phyloP scores from a whole-genome alignment of 2,797 vertebrate species.

The Sebastes iracundus region DNA sequence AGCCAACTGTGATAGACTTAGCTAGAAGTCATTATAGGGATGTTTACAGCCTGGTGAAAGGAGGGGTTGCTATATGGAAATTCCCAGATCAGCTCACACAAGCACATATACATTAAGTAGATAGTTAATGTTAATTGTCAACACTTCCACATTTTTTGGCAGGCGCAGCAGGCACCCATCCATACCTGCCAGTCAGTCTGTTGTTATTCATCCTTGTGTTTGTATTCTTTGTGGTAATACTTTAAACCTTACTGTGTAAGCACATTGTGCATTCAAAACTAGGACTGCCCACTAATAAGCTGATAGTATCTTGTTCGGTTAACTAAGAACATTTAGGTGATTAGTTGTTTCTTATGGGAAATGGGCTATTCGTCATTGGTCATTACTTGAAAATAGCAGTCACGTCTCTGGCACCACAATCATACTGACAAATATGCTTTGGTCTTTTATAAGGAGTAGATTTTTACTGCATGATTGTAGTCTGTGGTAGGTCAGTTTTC shows the following conservation, averaged over 20 bases:
- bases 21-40: constrained; percentile 21
- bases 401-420: background rate
- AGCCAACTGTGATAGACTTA: constrained; percentile 27
- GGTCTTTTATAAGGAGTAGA: background rate
- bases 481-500: background rate
- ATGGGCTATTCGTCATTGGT: background rate
- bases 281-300: background rate
- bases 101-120: constrained; percentile 22
- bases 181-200: constrained; percentile 23
- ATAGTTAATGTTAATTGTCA: constrained; percentile 4
- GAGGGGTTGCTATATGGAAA: constrained; percentile 46
- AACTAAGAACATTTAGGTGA: background rate
- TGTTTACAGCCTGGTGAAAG: constrained; percentile 28
- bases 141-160: constrained; percentile 13
- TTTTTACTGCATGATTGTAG: background rate
- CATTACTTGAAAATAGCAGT: background rate
- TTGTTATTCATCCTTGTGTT: constrained; percentile 8
- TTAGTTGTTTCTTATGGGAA: background rate
- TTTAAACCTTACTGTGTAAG: background rate
- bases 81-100: constrained; percentile 44
- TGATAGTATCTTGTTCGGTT: background rate
- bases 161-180: background rate
- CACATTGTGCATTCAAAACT: background rate
- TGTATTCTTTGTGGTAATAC: background rate
- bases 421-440: background rate